Evolutionary conservation across 2,797 vertebrate species (phyloP), one percentile per base, ranked within the genome.

Genomic region (Premnoplex brunnescens): DNA sequence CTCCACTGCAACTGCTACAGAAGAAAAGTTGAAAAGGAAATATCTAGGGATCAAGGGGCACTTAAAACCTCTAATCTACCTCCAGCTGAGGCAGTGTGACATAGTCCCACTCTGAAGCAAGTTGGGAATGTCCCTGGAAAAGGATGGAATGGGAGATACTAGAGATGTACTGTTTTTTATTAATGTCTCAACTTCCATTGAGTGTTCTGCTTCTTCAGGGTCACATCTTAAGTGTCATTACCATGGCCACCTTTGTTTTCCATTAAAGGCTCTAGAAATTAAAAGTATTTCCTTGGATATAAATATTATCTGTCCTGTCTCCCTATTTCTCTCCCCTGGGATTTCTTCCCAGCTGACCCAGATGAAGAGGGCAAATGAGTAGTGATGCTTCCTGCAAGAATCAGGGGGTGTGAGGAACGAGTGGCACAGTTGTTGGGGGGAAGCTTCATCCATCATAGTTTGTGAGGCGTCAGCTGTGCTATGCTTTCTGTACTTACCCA

Each of bases 11-110:
- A 62, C 41, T 82, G 43, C 43, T 94, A 52, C 28, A 56, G 46
- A 91, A 86, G 54, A 91, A 54, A 78, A 89, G 64, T 73, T 78
- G 63, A 85, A 94, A 95, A 88, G 55, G 64, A 86, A 71, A 84
- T 92, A 91, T 95, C 78, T 78, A 41, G 81, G 86, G 62, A 92
- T 94, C 43, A 94, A 84, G 79, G 26, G 79, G 23, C 46, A 76
- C 63, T 49, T 71, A 92, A 81, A 91, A 19, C 49, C 64, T 66
- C 48, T 93, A 86, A 89, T 89, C 36, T 92, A 48, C 52, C 86
- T 95, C 76, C 78, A 95, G 18, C 52, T 60, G 34, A 91, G 73
- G 26, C 55, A 79, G 37, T 92, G 49, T 74, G 81, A 86, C 58
- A 73, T 86, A 76, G 28, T 75, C 37, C 41, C 46, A 85, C 74